Conservation (phyloP, 2,113 vertebrate species). For the Penelope pileata region DNA sequence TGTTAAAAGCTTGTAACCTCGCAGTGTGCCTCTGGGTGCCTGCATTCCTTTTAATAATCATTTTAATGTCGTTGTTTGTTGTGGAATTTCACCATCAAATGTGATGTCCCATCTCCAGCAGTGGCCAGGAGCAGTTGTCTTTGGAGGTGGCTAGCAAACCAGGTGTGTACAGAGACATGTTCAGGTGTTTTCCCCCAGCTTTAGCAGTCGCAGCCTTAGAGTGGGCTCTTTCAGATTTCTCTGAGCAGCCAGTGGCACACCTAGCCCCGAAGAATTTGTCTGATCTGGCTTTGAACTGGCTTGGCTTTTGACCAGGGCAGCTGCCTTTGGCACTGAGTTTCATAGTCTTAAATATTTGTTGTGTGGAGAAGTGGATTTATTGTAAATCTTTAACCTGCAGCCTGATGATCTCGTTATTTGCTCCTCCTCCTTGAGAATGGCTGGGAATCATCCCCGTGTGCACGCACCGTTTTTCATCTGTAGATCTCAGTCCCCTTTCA, state of each 20-base stretch:
- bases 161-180: not conserved
- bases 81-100: not conserved
- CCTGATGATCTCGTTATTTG: not conserved
- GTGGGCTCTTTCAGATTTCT: not conserved
- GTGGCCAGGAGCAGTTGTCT: not conserved
- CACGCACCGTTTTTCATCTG: not conserved
- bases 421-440: not conserved
- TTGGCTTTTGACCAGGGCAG: not conserved
- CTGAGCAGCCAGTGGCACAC: not conserved
- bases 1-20: not conserved
- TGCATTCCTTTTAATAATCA: not conserved
- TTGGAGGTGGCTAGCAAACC: not conserved
- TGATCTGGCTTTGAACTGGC: not conserved
- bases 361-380: not conserved
- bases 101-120: not conserved
- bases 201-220: not conserved
- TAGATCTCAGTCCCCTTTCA: not conserved
- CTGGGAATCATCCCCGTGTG: not conserved
- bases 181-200: not conserved
- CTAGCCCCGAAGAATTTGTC: not conserved
- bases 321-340: not conserved
- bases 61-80: fast-evolving
- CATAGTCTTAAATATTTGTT: not conserved
- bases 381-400: not conserved
- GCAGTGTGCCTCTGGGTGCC: not conserved